A percentile compares a stretch with the other conserved stretches of the same genome.
phyloP scores from a whole-genome alignment of 2,797 vertebrate species.

The Sparus aurata region DNA sequence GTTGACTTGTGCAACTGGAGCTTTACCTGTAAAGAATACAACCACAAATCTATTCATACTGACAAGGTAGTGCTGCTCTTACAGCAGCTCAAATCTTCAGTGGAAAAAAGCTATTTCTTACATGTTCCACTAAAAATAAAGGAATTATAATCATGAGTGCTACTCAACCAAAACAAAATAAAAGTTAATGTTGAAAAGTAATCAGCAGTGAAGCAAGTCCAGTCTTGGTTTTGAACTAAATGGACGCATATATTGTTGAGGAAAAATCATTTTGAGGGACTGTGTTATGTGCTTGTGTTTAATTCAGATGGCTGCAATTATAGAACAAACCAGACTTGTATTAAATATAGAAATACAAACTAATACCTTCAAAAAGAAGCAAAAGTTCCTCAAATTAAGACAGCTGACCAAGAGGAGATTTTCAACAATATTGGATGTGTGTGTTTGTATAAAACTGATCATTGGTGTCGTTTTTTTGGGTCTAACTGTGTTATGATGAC shows the following conservation, averaged over 20 bases:
- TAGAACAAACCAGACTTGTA: slow-evolving; percentile 32
- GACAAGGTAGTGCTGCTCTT: slow-evolving; percentile 65
- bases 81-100: slow-evolving; percentile 65
- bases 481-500: slow-evolving; percentile 70
- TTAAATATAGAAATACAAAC: slow-evolving; percentile 43
- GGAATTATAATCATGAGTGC: slow-evolving; percentile 58
- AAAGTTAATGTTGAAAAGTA: slow-evolving; percentile 63
- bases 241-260: slow-evolving; percentile 35
- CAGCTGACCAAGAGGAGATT: slow-evolving; percentile 9
- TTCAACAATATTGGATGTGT: slow-evolving; percentile 18
- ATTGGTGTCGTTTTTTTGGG: slow-evolving; percentile 5
- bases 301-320: slow-evolving; percentile 60
- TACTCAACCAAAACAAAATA: slow-evolving; percentile 68
- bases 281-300: slow-evolving; percentile 42
- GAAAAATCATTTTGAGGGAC: slow-evolving; percentile 43
- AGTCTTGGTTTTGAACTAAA: slow-evolving; percentile 56
- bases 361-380: slow-evolving; percentile 29
- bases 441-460: slow-evolving; percentile 21
- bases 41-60: slow-evolving; percentile 76
- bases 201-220: slow-evolving; percentile 69
- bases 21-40: slow-evolving; percentile 83
- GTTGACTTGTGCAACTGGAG: slow-evolving; percentile 83
- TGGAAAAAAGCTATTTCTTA: slow-evolving; percentile 21
- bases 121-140: slow-evolving; percentile 61
- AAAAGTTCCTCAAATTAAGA: slow-evolving; percentile 12